These are phyloP conservation scores for Strix aluco DNA, from an alignment of 2,113 vertebrate species.

Conservation along the genomic window DNA sequence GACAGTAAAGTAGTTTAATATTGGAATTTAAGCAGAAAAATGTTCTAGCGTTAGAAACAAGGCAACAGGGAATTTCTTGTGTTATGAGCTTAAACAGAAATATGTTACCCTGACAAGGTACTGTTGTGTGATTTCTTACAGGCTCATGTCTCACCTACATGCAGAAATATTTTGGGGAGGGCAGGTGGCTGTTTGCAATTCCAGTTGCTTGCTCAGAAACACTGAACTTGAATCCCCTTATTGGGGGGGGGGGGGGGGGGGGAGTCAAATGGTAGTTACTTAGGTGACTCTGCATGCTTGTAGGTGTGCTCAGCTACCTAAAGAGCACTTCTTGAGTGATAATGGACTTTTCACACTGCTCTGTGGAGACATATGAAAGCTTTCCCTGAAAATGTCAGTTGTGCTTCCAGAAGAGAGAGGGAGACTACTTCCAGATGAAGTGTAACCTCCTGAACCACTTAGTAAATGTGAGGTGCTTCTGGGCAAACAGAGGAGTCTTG, in stretches of 20 bases:
- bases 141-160: rapidly evolving
- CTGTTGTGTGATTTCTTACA: neutral
- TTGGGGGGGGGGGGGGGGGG: rapidly evolving
- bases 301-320: neutral
- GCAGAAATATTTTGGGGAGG: neutral
- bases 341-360: neutral
- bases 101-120: neutral
- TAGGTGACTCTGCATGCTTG: neutral
- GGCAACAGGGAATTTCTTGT: neutral
- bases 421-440: neutral
- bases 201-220: neutral
- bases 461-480: neutral
- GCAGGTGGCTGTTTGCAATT: neutral
- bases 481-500: neutral
- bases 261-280: neutral
- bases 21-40: neutral
- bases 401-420: neutral
- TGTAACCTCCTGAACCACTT: neutral
- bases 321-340: neutral
- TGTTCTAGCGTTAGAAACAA: neutral
- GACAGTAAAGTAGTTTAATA: neutral
- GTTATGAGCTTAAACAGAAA: neutral
- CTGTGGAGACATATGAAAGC: rapidly evolving
- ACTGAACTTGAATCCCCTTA: neutral
- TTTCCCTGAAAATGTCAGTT: neutral